Percentiles rank a stretch among this genome's conserved stretches.
phyloP scores from a whole-genome alignment of 2,797 vertebrate species.

The Iguana delicatissima region DNA sequence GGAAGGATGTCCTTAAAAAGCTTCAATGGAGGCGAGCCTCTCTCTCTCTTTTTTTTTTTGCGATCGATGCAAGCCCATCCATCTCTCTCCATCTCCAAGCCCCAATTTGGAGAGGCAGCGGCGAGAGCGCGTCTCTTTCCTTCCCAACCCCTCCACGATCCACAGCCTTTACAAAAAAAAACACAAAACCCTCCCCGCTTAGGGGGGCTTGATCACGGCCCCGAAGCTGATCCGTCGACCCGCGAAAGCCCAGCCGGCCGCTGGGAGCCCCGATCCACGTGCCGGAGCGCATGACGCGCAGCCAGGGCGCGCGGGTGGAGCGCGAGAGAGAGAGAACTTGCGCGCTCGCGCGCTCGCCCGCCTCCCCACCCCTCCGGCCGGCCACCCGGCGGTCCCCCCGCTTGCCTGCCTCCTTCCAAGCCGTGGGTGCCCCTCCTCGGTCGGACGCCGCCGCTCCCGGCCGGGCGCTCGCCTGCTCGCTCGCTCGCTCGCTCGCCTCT shows the following conservation, averaged over 20 bases:
- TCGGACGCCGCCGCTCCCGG: conserved; percentile 8
- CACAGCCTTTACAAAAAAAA: too few relatives aligned
- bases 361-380: neutral
- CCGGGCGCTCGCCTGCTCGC: too few relatives aligned
- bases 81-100: neutral
- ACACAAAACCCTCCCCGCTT: too few relatives aligned
- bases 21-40: neutral
- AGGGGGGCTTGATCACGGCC: too few relatives aligned
- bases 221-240: too few relatives aligned
- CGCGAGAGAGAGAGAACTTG: too few relatives aligned
- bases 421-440: neutral
- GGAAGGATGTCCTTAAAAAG: neutral
- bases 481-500: too few relatives aligned
- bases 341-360: neutral
- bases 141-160: neutral
- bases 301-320: neutral
- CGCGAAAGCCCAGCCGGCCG: neutral
- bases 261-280: neutral
- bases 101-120: neutral
- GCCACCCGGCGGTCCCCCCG: neutral
- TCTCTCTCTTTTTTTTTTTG: too few relatives aligned
- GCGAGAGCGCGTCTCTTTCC: too few relatives aligned
- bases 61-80: neutral
- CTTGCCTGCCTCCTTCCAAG: neutral
- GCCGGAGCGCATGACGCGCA: neutral